These are phyloP conservation scores for Aphidius gifuensis DNA, from an alignment of 1,140 invertebrate genomes.

Conservation along the genomic window DNA sequence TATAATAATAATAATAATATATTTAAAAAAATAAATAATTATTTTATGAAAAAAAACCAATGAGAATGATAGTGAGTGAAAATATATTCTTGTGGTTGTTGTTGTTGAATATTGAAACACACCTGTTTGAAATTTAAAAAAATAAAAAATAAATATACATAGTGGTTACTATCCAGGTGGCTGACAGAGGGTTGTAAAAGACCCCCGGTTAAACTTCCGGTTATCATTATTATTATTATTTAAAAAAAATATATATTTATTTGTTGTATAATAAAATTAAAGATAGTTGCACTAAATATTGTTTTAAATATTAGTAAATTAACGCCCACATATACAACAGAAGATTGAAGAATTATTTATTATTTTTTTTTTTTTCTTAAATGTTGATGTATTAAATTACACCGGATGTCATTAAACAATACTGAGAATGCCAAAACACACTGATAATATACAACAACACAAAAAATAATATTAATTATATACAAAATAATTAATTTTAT, in stretches of 20 bases:
- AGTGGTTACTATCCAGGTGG: constrained; percentile 1
- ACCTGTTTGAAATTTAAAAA: too few species aligned
- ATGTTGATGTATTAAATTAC: constrained; percentile 12
- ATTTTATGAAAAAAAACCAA: too few species aligned
- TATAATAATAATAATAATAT: too few species aligned
- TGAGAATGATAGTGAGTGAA: too few species aligned
- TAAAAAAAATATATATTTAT: background rate
- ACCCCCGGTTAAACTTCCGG: constrained; percentile 6
- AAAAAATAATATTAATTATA: background rate
- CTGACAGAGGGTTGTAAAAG: background rate
- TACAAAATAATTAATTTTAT: too few species aligned
- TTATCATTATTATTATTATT: constrained; percentile 7
- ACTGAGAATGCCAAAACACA: constrained; percentile 17
- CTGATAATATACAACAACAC: constrained; percentile 5
- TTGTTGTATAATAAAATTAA: too few species aligned
- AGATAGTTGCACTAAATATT: too few species aligned
- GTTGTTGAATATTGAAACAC: too few species aligned
- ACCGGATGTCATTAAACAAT: constrained; percentile 10
- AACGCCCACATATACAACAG: constrained; percentile 14
- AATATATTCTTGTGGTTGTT: too few species aligned
- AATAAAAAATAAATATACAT: too few species aligned
- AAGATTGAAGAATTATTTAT: constrained; percentile 12
- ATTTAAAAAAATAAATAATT: too few species aligned
- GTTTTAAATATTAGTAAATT: too few species aligned
- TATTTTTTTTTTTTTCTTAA: background rate